Conservation (phyloP, 2,888 invertebrate genomes). For the Scaptomyza tumidula region DNA sequence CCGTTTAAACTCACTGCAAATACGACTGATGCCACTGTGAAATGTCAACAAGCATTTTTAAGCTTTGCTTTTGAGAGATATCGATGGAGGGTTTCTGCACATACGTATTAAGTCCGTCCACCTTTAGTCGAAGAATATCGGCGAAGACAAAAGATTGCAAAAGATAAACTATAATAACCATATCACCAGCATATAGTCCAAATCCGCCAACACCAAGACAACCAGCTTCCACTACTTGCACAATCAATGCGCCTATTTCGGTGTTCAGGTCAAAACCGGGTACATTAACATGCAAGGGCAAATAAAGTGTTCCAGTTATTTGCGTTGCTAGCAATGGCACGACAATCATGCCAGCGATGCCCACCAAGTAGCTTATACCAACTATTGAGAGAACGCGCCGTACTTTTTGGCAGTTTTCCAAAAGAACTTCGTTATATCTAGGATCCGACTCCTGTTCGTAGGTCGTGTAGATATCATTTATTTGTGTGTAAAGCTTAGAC, state of each 20-base stretch:
- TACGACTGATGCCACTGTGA: slow-evolving; percentile 25
- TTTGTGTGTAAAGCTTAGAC: slow-evolving; percentile 8
- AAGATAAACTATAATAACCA: slow-evolving; percentile 48
- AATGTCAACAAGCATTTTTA: slow-evolving; percentile 3
- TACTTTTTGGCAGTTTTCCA: slow-evolving; percentile 21
- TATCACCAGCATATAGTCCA: slow-evolving; percentile 65
- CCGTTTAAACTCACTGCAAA: slow-evolving; percentile 16
- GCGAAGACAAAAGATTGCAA: slow-evolving; percentile 53
- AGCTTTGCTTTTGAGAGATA: background rate
- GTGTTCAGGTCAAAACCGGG: slow-evolving; percentile 57
- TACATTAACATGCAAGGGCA: slow-evolving; percentile 62
- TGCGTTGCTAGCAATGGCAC: slow-evolving; percentile 22
- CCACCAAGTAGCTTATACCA: slow-evolving; percentile 26
- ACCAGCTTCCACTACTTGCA: slow-evolving; percentile 43
- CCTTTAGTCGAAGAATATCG: slow-evolving; percentile 60
- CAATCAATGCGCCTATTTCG: slow-evolving; percentile 43
- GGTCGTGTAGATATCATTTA: slow-evolving; percentile 41
- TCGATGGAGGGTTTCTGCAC: background rate
- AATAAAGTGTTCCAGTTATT: slow-evolving; percentile 23
- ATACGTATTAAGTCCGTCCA: slow-evolving; percentile 47
- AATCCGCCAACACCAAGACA: slow-evolving; percentile 43
- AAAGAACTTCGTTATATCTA: slow-evolving; percentile 30
- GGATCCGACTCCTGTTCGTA: slow-evolving; percentile 38
- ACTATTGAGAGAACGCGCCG: slow-evolving; percentile 14
- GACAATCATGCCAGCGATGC: slow-evolving; percentile 7